Percentiles rank a stretch among this genome's conserved stretches.
These are phyloP conservation scores for Micropoecilia bifurca DNA, from an alignment of 2,797 vertebrate species.

Conservation along the genomic window DNA sequence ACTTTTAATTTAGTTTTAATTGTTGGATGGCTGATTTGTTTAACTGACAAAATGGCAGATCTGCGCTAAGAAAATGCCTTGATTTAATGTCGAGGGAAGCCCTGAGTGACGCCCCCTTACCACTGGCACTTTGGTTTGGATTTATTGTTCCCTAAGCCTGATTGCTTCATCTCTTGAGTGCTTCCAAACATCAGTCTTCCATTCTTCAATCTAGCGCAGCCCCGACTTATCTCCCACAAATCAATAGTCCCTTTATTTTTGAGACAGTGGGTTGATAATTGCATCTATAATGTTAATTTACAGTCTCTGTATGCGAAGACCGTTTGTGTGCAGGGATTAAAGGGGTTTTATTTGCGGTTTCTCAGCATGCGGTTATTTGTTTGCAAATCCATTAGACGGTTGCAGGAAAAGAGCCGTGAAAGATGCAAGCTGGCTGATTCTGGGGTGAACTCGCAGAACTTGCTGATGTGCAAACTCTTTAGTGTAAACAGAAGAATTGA, in stretches of 20 bases:
- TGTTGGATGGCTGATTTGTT: conserved; percentile 7
- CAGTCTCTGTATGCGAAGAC: conserved; percentile 23
- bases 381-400: conserved; percentile 36
- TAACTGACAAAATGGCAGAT: background rate
- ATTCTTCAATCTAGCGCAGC: conserved; percentile 33
- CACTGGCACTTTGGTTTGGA: conserved; percentile 26
- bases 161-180: conserved; percentile 38
- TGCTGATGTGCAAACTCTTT: conserved; percentile 13
- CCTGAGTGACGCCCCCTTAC: conserved; percentile 18
- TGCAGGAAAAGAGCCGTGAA: conserved; percentile 15
- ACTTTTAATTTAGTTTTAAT: conserved; percentile 13
- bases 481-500: conserved; percentile 25
- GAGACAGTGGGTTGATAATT: background rate
- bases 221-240: conserved; percentile 36
- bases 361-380: conserved; percentile 32
- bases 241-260: conserved; percentile 22
- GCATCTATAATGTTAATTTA: conserved; percentile 36
- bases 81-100: conserved; percentile 44
- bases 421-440: conserved; percentile 17
- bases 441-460: background rate
- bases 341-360: conserved; percentile 20
- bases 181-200: conserved; percentile 26
- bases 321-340: conserved; percentile 30
- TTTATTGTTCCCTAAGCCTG: conserved; percentile 39
- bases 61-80: background rate